phyloP scores from a whole-genome alignment of 2,113 vertebrate genomes.

The Crotophaga sulcirostris region DNA sequence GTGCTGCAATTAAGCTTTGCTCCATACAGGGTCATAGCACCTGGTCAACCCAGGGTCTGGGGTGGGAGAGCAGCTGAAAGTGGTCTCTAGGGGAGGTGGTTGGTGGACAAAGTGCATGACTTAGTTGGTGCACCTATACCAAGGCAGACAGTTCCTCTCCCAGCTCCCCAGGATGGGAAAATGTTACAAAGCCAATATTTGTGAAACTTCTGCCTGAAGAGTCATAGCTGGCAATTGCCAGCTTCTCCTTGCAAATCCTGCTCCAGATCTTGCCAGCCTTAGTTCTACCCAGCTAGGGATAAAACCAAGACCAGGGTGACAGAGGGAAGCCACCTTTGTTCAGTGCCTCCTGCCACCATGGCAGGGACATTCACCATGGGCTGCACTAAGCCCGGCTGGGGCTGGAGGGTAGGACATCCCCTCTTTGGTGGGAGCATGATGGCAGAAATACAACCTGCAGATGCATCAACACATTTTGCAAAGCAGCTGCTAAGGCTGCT shows the following conservation, averaged over 20 bases:
- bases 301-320: neutral
- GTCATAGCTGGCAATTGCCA: neutral
- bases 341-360: neutral
- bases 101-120: neutral
- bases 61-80: neutral
- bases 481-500: neutral
- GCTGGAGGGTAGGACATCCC: neutral
- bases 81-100: neutral
- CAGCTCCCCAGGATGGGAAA: too few relatives aligned
- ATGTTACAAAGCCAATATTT: fast-evolving
- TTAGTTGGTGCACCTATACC: fast-evolving
- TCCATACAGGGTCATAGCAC: neutral
- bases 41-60: too few relatives aligned
- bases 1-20: neutral
- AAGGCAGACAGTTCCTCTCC: neutral
- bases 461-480: fast-evolving
- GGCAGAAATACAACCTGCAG: neutral
- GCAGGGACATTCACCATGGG: neutral
- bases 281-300: neutral
- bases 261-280: neutral
- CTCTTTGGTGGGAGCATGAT: fast-evolving
- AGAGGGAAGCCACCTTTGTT: neutral
- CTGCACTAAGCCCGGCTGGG: neutral
- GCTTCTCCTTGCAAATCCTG: neutral
- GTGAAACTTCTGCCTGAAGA: neutral